Evolutionary conservation across 2,888 invertebrate species (phyloP), one percentile per base, ranked within the genome.

Genomic region (Polymixis flavicincta): DNA sequence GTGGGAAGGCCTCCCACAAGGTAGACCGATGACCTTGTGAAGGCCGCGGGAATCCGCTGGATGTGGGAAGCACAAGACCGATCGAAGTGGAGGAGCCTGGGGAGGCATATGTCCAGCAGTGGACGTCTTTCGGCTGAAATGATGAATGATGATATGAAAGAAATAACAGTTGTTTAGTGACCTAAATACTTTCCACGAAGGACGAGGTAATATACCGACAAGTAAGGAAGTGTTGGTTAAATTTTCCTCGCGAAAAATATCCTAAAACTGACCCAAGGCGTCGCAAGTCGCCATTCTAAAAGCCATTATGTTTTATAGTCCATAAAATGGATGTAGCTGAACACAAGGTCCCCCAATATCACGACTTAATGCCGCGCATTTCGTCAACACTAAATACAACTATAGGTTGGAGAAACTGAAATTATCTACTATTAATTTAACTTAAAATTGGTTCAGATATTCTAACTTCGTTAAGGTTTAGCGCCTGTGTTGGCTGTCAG

Each of bases 221-320:
- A 70, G 14, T 55, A 14, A 48, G n/a, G 22, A 63, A 45, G 50
- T 57, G n/a, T 52, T 11, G 22, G 28, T 65, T 22, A 37, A 69
- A 67, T 69, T 71, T 84, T 60, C n/a, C 57, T 60, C 2, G 9
- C 45, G 14, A 85, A 86, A 83, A 87, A 88, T 81, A 72, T 74
- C 60, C 77, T 79, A 67, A 85, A 82, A 80, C 75, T 87, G 86
- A 87, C 81, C 87, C 77, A 82, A 85, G 78, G 76, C 78, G 82
- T 80, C 78, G 71, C 80, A 73, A 86, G 80, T 80, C 83, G 84
- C 86, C 83, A 87, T 91, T 90, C 86, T 87, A 86, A 91, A 91
- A 89, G 87, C 85, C 86, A 90, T 92, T 90, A 90, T 84, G 74
- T 83, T 92, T 92, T 93, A 92, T 90, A 76, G 85, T 65, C 87